Percentiles rank a stretch among this genome's conserved stretches.
phyloP scores from a whole-genome alignment of 2,113 vertebrate species.

The Aleadryas rufinucha region DNA sequence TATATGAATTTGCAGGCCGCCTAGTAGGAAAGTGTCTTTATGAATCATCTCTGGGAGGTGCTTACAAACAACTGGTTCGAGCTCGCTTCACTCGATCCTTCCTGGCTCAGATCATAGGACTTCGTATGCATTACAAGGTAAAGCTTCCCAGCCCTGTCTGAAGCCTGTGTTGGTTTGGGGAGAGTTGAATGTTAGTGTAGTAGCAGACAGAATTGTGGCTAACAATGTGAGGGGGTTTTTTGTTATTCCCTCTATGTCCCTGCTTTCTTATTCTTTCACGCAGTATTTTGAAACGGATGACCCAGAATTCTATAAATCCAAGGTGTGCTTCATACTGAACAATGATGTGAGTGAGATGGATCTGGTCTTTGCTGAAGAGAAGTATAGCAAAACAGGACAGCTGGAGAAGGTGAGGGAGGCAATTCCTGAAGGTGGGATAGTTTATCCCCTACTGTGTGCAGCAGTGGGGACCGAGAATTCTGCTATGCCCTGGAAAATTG shows the following conservation, averaged over 20 bases:
- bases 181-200: not conserved
- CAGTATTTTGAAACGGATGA: conserved; percentile 99
- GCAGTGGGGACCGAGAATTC: not conserved
- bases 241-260: not conserved
- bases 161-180: not conserved
- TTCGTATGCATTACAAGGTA: conserved; percentile 99
- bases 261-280: not conserved
- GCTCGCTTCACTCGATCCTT: conserved; percentile 97
- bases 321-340: conserved; percentile 97
- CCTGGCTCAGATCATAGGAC: conserved; percentile 96
- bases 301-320: conserved; percentile 98
- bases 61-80: conserved; percentile 93
- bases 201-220: not conserved
- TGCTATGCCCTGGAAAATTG: not conserved
- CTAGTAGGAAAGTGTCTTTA: conserved; percentile 98
- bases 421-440: not conserved
- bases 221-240: not conserved
- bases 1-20: conserved; percentile 95
- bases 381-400: conserved; percentile 92
- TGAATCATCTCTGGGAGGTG: conserved; percentile 91
- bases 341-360: conserved; percentile 99
- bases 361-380: conserved; percentile 96
- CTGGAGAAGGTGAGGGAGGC: conserved; percentile 89
- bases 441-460: not conserved
- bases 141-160: not conserved